Evolutionary conservation across 2,797 vertebrate species (phyloP).

Genomic region (Australoheros facetus): DNA sequence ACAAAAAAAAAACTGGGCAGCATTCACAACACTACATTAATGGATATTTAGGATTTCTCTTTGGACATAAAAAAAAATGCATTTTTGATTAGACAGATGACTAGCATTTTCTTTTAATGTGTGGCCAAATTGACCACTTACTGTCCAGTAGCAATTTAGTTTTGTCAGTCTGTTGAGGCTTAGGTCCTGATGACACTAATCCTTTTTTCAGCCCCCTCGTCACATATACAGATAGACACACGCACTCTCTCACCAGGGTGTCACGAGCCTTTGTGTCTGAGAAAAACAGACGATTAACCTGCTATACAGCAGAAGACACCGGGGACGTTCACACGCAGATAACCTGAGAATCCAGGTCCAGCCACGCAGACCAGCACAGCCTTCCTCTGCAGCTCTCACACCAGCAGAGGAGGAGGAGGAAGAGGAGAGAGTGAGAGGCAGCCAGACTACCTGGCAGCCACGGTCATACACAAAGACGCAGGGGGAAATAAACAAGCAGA

Average conservation of each 20-base stretch:
- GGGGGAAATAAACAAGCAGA: slow-evolving; percentile 68
- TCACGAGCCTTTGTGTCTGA: slow-evolving; percentile 77
- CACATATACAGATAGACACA: slow-evolving; percentile 38
- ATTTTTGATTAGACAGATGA: background rate
- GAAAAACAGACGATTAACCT: slow-evolving; percentile 70
- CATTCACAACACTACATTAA: background rate
- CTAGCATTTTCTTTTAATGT: slow-evolving; percentile 6
- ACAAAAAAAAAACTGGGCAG: no score
- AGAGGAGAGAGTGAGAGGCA: slow-evolving; percentile 36
- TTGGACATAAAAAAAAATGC: background rate
- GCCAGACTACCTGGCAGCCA: slow-evolving; percentile 52
- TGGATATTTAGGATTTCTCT: background rate
- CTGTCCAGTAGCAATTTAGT: slow-evolving; percentile 53
- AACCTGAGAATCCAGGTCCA: slow-evolving; percentile 10
- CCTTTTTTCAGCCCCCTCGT: slow-evolving; percentile 72
- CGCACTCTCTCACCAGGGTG: slow-evolving; percentile 63
- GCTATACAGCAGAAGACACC: slow-evolving; percentile 10
- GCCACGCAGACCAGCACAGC: background rate
- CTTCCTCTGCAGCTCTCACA: slow-evolving; percentile 38
- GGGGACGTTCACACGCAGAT: background rate
- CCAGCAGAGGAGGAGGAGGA: slow-evolving; percentile 3
- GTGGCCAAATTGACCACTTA: slow-evolving; percentile 60
- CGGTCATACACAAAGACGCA: slow-evolving; percentile 26
- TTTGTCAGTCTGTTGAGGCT: slow-evolving; percentile 79
- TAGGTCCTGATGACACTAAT: slow-evolving; percentile 80